Evolutionary conservation across 2,113 vertebrate genomes (phyloP).

Genomic region (Salvator merianae): DNA sequence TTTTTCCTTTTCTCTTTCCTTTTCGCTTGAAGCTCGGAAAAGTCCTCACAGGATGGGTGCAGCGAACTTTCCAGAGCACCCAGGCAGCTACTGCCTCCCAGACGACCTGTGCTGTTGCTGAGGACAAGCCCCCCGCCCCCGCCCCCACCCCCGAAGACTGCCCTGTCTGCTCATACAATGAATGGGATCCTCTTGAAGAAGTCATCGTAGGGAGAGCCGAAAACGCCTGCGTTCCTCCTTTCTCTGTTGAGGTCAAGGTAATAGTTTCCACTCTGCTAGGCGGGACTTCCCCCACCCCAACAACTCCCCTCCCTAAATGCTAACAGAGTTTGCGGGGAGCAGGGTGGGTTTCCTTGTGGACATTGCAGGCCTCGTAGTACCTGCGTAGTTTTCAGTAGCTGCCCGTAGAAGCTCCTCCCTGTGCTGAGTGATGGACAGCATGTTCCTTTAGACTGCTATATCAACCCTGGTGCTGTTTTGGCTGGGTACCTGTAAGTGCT

Average conservation of each 20-base stretch:
- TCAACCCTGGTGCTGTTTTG: neutral
- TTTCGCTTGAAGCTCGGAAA: conserved; percentile 79
- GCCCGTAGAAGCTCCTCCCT: neutral
- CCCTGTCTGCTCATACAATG: conserved; percentile 92
- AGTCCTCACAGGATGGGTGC: conserved; percentile 84
- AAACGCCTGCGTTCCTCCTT: conserved; percentile 92
- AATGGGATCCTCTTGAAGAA: conserved; percentile 97
- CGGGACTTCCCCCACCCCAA: too few relatives aligned
- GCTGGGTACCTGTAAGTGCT: too few relatives aligned
- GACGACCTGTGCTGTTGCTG: conserved; percentile 77
- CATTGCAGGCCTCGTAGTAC: neutral
- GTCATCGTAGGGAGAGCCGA: conserved; percentile 97
- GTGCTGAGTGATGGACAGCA: neutral
- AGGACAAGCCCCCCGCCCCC: conserved; percentile 72
- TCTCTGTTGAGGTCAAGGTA: conserved; percentile 98
- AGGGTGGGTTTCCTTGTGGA: neutral
- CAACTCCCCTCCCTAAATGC: neutral
- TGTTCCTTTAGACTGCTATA: neutral
- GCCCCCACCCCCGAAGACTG: conserved; percentile 80
- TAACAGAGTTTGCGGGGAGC: neutral
- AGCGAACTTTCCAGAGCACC: conserved; percentile 89
- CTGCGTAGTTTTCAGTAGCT: neutral
- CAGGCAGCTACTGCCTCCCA: conserved; percentile 83
- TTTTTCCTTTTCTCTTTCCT: neutral
- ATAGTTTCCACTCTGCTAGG: neutral